phyloP scores from a whole-genome alignment of 1,140 invertebrate genomes.

The Papilio helenus region DNA sequence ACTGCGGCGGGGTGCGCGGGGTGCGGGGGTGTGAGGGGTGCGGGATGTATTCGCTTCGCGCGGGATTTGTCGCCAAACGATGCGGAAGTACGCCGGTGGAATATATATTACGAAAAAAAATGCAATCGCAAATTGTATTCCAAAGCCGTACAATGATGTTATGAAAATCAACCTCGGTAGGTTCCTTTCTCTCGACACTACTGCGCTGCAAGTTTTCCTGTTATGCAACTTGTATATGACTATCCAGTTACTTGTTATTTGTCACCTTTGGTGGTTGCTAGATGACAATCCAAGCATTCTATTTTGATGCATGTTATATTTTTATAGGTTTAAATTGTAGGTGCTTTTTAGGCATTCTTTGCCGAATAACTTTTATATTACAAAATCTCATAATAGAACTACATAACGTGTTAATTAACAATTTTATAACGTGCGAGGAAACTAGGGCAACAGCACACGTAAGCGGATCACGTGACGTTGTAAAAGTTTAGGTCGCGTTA shows the following conservation, averaged over 20 bases:
- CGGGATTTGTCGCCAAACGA: slow-evolving; percentile 10
- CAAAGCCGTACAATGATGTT: neutral
- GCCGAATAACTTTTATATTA: neutral
- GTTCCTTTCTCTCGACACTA: too few relatives aligned
- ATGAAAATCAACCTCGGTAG: neutral
- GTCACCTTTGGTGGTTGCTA: too few relatives aligned
- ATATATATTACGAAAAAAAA: slow-evolving; percentile 2
- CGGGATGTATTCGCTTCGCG: neutral
- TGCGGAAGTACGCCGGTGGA: slow-evolving; percentile 13
- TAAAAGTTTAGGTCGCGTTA: neutral
- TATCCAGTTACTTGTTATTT: too few relatives aligned
- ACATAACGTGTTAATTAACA: neutral
- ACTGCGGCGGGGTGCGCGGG: neutral
- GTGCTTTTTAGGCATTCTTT: neutral
- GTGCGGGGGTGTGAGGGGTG: neutral
- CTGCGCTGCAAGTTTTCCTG: too few relatives aligned
- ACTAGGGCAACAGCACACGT: neutral
- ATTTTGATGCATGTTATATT: too few relatives aligned
- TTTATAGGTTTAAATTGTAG: too few relatives aligned
- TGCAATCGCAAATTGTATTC: slow-evolving; percentile 10
- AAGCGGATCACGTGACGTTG: neutral
- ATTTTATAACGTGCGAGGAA: neutral
- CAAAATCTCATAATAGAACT: neutral
- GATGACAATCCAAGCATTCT: too few relatives aligned
- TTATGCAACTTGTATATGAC: too few relatives aligned